Percentiles rank a stretch among this genome's conserved stretches.
phyloP scores from a whole-genome alignment of 2,113 vertebrate genomes.

The Nerophis ophidion region DNA sequence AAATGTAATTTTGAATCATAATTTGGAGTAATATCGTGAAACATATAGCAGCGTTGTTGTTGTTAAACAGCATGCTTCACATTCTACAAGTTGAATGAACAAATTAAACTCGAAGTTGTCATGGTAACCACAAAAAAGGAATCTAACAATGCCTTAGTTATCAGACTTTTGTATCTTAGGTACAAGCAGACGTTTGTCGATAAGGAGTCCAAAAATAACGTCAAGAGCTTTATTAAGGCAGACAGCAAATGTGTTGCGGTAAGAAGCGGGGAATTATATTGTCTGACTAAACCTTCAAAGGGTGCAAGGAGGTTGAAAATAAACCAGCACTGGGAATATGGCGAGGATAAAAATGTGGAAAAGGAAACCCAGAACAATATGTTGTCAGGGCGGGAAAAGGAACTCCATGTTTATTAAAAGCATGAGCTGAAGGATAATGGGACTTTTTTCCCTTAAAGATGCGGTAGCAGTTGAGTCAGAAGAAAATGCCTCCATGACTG shows the following conservation, averaged over 20 bases:
- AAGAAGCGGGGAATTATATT: slow-evolving; percentile 36
- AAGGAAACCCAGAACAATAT: slow-evolving; percentile 59
- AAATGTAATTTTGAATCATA: no score
- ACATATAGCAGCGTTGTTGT: neutral
- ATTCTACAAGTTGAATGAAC: no score
- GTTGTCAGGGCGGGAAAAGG: slow-evolving; percentile 34
- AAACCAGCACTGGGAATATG: slow-evolving; percentile 41
- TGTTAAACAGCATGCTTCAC: no score
- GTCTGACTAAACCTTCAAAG: slow-evolving; percentile 50
- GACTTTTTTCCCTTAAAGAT: slow-evolving; percentile 30
- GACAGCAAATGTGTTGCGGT: slow-evolving; percentile 28
- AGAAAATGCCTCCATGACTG: slow-evolving; percentile 46
- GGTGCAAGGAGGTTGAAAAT: slow-evolving; percentile 42
- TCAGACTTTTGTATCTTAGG: slow-evolving; percentile 9
- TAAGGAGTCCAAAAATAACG: slow-evolving; percentile 16
- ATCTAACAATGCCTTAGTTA: slow-evolving; percentile 7
- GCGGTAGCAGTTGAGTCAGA: slow-evolving; percentile 16
- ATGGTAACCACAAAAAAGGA: neutral
- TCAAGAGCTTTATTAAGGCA: slow-evolving; percentile 22
- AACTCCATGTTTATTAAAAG: slow-evolving; percentile 57
- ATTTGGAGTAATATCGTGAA: neutral
- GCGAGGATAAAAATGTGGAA: slow-evolving; percentile 43
- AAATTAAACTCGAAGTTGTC: neutral
- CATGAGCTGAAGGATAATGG: slow-evolving; percentile 24
- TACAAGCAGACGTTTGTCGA: slow-evolving; percentile 10